Base-by-base conservation (phyloP, 2,113 vertebrate genomes). In the Syrmaticus mikado region DNA sequence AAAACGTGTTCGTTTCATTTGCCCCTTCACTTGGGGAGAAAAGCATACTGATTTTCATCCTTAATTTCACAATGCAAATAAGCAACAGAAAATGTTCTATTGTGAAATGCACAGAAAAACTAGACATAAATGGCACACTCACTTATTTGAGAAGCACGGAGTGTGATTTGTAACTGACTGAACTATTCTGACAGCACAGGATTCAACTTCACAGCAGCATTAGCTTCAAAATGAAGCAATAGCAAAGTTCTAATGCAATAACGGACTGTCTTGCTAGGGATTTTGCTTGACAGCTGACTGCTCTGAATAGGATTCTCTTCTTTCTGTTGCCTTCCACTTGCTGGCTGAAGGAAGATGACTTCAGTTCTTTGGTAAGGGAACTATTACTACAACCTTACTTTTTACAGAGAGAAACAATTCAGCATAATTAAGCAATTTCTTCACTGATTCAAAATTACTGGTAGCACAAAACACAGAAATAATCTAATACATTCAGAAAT, bases 221-320 rank as follows among this genome's bases (percentile, higher is more conserved):
- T 62, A 62, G 62, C 81, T 92, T 84, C 71, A 62, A 45, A 83
- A 70, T 7, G 45, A 94, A 90, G 77, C 65, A 66, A 68, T 0
- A 74, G n/a, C 19, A 52, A 14, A 34, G 71, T 73, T 58, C 61
- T 30, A 13, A 57, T 3, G 32, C 18, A 86, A 22, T 16, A 55
- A 46, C 32, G 75, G 66, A 36, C 32, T 85, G 21, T 24, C 55
- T 74, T 53, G 71, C 43, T 34, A 68, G 27, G 13, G 22, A 38
- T 88, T 67, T 57, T 58, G 36, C 76, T 81, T 38, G 65, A 41
- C 61, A 89, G 84, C 80, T 87, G 75, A 88, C 80, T 88, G 80
- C 65, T 90, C 71, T 84, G 84, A 78, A 64, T 11, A 73, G 66
- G 43, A 40, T 32, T 60, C 30, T 82, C 76, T 70, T 88, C 88